These are phyloP conservation scores for Anolis apletophallus DNA, from an alignment of 2,797 vertebrate species.

Conservation along the genomic window DNA sequence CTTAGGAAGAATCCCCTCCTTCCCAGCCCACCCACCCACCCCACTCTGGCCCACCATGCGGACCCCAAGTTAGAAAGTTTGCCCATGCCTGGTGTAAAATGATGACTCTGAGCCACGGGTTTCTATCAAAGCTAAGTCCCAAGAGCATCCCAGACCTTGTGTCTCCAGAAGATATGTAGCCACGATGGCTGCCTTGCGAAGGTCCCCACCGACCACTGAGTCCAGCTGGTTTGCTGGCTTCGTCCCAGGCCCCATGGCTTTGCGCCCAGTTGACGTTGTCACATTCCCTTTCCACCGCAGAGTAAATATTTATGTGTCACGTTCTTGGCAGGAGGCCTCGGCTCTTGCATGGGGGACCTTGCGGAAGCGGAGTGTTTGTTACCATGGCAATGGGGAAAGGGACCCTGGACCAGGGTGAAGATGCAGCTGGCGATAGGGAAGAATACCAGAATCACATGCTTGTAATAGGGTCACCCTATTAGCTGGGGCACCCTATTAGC, in stretches of 20 bases:
- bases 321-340: neutral
- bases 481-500: no score
- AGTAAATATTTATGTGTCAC: conserved; percentile 8
- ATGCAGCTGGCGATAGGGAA: neutral
- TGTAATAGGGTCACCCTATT: neutral
- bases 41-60: no score
- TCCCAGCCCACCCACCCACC: no score
- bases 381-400: neutral
- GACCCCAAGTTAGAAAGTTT: no score
- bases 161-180: neutral
- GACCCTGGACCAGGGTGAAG: neutral
- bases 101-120: neutral
- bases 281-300: neutral
- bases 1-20: no score
- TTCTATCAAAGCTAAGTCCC: neutral
- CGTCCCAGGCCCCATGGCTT: neutral
- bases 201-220: neutral
- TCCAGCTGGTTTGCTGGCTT: neutral
- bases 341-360: neutral
- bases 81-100: neutral
- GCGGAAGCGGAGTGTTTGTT: neutral
- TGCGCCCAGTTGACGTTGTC: neutral
- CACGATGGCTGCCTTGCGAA: neutral
- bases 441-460: neutral
- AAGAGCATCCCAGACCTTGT: neutral